Base-by-base conservation (phyloP, 2,797 vertebrate genomes). In the Knipowitschia caucasica region DNA sequence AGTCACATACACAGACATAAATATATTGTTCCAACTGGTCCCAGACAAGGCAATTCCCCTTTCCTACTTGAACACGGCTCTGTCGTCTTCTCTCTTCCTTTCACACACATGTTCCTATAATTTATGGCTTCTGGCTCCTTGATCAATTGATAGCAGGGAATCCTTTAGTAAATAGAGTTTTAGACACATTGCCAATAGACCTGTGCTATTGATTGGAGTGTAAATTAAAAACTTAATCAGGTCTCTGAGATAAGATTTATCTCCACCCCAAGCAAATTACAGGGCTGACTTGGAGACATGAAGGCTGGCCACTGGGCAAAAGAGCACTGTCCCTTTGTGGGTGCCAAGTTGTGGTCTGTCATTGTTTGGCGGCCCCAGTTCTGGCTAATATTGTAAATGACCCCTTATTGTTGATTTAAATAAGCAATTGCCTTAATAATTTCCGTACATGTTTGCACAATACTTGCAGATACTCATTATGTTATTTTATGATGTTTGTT, bases 161-260 rank as follows among this genome's bases (percentile, higher is more conserved):
- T 95, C 92, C 92, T 91, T 93, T 92, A 95, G 93, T 97, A 96
- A 97, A 98, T 97, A 96, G 94, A 98, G 94, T 94, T 98, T 96
- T 96, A 96, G 95, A 98, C 95, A 95, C 93, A 95, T 97, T 95
- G 95, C 94, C 95, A 94, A 98, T 98, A 99, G 94, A 97, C 94
- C 93, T 92, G 92, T 78, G 88, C 89, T 96, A 98, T 99, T 97
- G 96, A 98, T 98, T 93, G 91, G 91, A 91, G 92, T 97, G 95
- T 98, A 97, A 98, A 99, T 99, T 98, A 98, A 99, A 99, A 96
- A 98, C 95, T 96, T 99, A 98, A 96, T 99, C 96, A 98, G 95
- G 93, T 93, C 91, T 88, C 82, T 53, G 73, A 89, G 91, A 91
- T 92, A 90, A 91, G 91, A 91, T 90, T 91, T 91, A 91, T 91